Conservation (phyloP, 2,797 vertebrate species). For the Chaetodon trifasciatus region DNA sequence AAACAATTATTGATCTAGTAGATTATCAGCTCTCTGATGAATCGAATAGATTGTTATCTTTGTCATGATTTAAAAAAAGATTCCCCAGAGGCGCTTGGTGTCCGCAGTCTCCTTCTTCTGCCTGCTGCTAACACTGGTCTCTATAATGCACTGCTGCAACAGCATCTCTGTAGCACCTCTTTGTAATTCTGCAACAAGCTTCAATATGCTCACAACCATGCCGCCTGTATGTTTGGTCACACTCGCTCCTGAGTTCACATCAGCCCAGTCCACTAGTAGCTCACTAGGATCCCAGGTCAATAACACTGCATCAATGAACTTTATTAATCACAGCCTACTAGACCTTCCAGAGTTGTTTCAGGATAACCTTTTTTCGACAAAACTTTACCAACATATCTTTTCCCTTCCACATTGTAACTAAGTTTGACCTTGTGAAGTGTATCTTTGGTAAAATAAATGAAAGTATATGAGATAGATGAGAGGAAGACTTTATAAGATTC, state of each 20-base stretch:
- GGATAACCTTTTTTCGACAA: not conserved
- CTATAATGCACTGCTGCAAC: not conserved
- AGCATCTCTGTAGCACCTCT: not conserved
- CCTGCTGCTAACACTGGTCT: not conserved
- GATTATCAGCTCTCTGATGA: constrained; percentile 50
- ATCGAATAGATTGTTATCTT: constrained; percentile 46
- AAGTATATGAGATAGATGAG: not conserved
- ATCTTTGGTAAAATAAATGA: not conserved
- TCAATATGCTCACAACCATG: not conserved
- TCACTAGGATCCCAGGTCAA: constrained; percentile 4
- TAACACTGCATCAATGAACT: constrained; percentile 8
- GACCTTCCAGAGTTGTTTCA: not conserved
- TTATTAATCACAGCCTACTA: constrained; percentile 3
- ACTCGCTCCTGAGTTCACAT: constrained; percentile 22
- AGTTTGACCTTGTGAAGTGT: not conserved
- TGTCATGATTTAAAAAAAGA: constrained; percentile 18
- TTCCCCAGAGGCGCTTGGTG: constrained; percentile 17
- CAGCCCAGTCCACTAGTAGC: not conserved
- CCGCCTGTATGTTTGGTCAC: constrained; percentile 11
- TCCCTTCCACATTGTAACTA: not conserved
- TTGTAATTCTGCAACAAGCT: not conserved
- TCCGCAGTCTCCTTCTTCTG: constrained; percentile 20
- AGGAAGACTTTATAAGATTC: not conserved
- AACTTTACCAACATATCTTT: not conserved
- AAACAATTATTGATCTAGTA: constrained; percentile 39